Evolutionary conservation across 2,888 invertebrate genomes (phyloP).

Genomic region (Andrena bicolor): DNA sequence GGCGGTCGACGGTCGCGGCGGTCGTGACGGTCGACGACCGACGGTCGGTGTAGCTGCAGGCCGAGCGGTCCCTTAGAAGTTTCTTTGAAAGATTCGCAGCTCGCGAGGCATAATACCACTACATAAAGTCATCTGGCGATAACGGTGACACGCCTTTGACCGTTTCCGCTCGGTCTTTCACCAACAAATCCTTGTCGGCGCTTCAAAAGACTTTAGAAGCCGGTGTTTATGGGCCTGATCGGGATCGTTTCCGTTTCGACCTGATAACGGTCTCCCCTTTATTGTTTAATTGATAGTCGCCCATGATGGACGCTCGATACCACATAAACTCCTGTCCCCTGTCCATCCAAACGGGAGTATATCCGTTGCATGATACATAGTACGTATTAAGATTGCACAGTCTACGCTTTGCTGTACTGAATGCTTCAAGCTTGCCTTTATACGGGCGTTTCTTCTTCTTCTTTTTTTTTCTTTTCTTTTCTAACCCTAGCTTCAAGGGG

Average conservation of each 20-base stretch:
- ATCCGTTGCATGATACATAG: not conserved
- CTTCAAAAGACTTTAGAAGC: conserved; percentile 64
- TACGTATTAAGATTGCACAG: conserved; percentile 24
- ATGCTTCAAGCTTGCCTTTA: conserved; percentile 16
- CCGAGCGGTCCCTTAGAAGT: conserved; percentile 77
- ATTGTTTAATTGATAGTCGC: conserved; percentile 56
- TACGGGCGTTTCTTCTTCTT: not conserved
- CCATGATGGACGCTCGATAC: conserved; percentile 25
- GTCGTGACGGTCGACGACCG: conserved; percentile 59
- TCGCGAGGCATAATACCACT: conserved; percentile 70
- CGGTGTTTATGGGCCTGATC: conserved; percentile 55
- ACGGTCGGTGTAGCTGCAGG: conserved; percentile 60
- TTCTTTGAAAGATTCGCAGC: conserved; percentile 80
- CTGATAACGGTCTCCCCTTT: conserved; percentile 43
- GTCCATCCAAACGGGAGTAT: not conserved
- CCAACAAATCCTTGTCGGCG: conserved; percentile 61
- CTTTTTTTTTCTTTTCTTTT: too few species aligned
- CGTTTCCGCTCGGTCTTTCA: conserved; percentile 71
- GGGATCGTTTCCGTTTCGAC: conserved; percentile 59
- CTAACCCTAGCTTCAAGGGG: conserved; percentile 30
- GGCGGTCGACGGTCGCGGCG: conserved; percentile 43
- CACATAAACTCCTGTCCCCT: not conserved
- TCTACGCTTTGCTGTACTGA: conserved; percentile 4
- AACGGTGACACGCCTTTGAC: conserved; percentile 77
- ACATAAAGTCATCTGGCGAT: conserved; percentile 76